phyloP scores from a whole-genome alignment of 2,888 invertebrate genomes.

The Morpho achilles region DNA sequence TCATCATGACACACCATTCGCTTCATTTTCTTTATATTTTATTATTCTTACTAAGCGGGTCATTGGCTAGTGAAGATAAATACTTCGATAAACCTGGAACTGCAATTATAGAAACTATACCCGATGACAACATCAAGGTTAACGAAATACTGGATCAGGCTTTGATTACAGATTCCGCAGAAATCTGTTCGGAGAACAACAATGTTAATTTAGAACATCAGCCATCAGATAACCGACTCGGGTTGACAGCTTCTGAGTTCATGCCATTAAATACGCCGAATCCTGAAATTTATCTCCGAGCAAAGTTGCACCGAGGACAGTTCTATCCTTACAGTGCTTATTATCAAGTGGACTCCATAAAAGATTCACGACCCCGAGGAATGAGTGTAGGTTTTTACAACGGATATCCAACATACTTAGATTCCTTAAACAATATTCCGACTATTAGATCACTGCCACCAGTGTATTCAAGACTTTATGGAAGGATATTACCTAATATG shows the following conservation, averaged over 20 bases:
- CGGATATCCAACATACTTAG: background rate
- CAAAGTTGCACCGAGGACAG: background rate
- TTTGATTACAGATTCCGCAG: background rate
- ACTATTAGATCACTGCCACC: conserved; percentile 19
- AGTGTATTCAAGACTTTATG: conserved; percentile 16
- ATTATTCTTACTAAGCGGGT: background rate
- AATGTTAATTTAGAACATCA: background rate
- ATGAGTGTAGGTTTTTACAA: background rate
- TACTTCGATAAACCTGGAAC: conserved; percentile 12
- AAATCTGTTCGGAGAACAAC: conserved; percentile 8
- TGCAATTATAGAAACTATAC: conserved; percentile 15
- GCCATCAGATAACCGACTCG: background rate
- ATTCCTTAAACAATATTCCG: conserved; percentile 1
- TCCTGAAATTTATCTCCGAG: conserved; percentile 2
- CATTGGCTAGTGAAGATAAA: background rate
- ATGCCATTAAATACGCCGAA: conserved; percentile 1
- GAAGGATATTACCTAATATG: conserved; percentile 2
- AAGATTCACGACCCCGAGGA: background rate
- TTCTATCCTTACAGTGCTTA: conserved; percentile 10
- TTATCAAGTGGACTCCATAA: background rate
- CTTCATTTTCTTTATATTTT: conserved; percentile 8
- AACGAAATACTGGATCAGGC: conserved; percentile 3
- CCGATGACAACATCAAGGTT: background rate
- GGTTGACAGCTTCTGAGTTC: background rate
- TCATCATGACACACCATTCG: conserved; percentile 14